phyloP scores from a whole-genome alignment of 2,888 invertebrate genomes.

The Hyposoter didymator region DNA sequence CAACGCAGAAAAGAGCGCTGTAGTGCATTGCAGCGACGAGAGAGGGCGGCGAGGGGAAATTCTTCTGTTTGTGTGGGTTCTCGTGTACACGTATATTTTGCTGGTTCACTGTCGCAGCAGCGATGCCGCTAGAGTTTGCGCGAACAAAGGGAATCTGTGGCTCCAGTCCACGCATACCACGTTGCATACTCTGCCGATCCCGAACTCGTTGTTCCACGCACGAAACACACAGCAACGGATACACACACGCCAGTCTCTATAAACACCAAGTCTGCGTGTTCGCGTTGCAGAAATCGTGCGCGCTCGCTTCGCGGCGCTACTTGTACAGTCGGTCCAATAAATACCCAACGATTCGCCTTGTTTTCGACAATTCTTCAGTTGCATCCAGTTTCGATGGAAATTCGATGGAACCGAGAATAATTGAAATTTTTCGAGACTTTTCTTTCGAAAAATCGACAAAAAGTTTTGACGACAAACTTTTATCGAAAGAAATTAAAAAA shows the following conservation, averaged over 20 bases:
- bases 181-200: constrained; percentile 69
- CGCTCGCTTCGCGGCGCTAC: constrained; percentile 52
- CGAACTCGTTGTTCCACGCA: constrained; percentile 63
- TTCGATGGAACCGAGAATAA: not conserved
- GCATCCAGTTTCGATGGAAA: not conserved
- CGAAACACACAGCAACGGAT: constrained; percentile 63
- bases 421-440: not conserved
- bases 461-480: not conserved
- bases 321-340: constrained; percentile 70
- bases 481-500: not conserved
- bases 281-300: constrained; percentile 76
- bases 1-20: constrained; percentile 45
- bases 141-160: constrained; percentile 84
- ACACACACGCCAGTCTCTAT: constrained; percentile 64
- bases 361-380: constrained; percentile 5
- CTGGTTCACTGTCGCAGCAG: constrained; percentile 73
- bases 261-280: constrained; percentile 43
- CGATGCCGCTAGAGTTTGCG: constrained; percentile 80
- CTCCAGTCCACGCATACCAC: constrained; percentile 79
- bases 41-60: constrained; percentile 62
- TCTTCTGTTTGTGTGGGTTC: constrained; percentile 58
- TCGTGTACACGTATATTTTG: constrained; percentile 31
- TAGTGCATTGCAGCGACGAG: constrained; percentile 57
- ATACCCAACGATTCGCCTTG: constrained; percentile 45
- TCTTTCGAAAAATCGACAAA: not conserved